These are phyloP conservation scores for Sialia sialis DNA, from an alignment of 2,113 vertebrate genomes.

Conservation along the genomic window DNA sequence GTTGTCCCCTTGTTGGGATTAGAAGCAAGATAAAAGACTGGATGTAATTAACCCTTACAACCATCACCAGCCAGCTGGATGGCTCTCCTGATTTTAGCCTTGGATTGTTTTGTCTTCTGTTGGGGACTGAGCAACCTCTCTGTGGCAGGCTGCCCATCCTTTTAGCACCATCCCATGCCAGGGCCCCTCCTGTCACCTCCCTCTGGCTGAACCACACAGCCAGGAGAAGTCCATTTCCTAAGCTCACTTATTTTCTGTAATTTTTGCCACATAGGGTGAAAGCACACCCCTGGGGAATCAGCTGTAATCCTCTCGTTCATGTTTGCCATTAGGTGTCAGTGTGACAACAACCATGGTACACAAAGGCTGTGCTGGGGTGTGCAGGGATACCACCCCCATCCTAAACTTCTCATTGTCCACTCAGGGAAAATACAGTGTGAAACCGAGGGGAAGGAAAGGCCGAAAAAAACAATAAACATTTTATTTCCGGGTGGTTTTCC, in stretches of 20 bases:
- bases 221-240: background rate
- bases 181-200: accelerated
- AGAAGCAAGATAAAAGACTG: background rate
- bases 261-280: background rate
- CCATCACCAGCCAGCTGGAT: background rate
- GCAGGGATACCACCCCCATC: background rate
- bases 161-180: background rate
- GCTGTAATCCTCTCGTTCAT: background rate
- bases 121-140: background rate
- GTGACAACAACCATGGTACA: constrained; percentile 50
- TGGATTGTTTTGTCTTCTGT: background rate
- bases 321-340: constrained; percentile 63
- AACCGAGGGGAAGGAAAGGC: background rate
- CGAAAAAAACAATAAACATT: background rate
- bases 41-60: background rate
- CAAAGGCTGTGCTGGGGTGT: background rate
- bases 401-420: background rate
- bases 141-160: background rate
- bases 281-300: background rate
- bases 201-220: background rate
- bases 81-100: background rate
- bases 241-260: background rate
- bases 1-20: accelerated
- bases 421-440: background rate
- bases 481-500: background rate